Evolutionary conservation across 2,113 vertebrate genomes (phyloP).

Genomic region (Lasiurus borealis): DNA sequence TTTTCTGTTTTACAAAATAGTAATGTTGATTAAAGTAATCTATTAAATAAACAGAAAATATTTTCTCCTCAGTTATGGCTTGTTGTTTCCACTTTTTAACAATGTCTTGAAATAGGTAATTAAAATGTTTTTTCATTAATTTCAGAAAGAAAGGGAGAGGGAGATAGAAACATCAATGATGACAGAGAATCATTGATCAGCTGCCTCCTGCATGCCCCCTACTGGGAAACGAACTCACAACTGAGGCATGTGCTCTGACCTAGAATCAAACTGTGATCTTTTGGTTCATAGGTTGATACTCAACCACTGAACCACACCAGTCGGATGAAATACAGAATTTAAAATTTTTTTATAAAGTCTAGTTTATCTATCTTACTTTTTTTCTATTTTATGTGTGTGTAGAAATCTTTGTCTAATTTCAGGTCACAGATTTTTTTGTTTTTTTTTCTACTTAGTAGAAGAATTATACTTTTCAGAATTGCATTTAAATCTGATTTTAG

Average conservation of each 20-base stretch:
- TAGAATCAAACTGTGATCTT: too few species aligned
- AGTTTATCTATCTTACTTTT: background rate
- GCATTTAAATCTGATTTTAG: conserved; percentile 37
- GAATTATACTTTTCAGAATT: background rate
- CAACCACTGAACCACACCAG: too few species aligned
- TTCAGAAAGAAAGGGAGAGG: too few species aligned
- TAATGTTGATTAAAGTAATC: background rate
- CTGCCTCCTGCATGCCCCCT: too few species aligned
- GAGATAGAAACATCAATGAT: too few species aligned
- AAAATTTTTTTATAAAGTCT: background rate
- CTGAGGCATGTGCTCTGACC: too few species aligned
- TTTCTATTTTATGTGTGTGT: background rate
- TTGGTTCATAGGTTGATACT: too few species aligned
- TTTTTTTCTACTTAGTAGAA: background rate
- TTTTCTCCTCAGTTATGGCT: conserved; percentile 11
- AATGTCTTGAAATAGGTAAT: background rate
- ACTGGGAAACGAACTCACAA: too few species aligned
- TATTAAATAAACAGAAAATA: background rate
- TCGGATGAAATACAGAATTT: background rate
- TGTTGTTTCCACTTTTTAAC: conserved; percentile 6
- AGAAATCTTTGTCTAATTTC: background rate
- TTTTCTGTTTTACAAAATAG: conserved; percentile 19
- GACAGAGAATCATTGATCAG: too few species aligned
- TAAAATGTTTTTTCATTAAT: too few species aligned
- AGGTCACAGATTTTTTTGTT: conserved; percentile 24